These are phyloP conservation scores for Setophaga petechia DNA, from an alignment of 2,113 vertebrate species.

Conservation along the genomic window DNA sequence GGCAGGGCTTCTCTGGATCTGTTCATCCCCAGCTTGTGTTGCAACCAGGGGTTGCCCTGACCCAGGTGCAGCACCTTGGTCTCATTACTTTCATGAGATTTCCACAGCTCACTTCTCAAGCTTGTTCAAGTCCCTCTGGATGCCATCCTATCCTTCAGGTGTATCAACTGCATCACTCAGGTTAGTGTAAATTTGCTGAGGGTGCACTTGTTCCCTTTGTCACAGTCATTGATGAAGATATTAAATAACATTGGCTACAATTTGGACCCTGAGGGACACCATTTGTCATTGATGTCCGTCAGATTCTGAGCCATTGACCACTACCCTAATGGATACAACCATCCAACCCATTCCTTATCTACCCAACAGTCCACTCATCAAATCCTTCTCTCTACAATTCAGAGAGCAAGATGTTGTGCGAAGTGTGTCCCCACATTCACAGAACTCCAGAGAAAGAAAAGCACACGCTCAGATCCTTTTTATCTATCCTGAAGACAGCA, in stretches of 20 bases:
- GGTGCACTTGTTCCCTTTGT: background rate
- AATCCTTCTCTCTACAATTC: background rate
- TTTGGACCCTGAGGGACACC: too few species aligned
- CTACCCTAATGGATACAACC: background rate
- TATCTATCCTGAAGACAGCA: rapidly evolving
- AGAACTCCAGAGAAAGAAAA: background rate
- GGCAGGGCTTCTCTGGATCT: rapidly evolving
- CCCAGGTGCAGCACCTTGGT: background rate
- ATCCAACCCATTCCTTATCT: background rate
- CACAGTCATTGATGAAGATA: background rate
- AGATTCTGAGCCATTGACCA: background rate
- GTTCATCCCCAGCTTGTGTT: background rate
- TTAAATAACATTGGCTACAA: background rate
- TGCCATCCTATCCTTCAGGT: background rate
- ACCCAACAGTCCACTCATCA: background rate
- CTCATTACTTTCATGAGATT: background rate
- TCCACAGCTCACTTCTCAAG: background rate
- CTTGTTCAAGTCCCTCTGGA: background rate
- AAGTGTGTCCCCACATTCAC: background rate
- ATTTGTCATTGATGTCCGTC: too few species aligned
- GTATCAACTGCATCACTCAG: background rate
- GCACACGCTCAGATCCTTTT: background rate
- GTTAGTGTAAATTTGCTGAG: background rate
- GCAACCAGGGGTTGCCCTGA: too few species aligned
- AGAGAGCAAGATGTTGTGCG: background rate